Evolutionary conservation across 1,140 invertebrate species (phyloP).

Genomic region (Caenorhabditis elegans): WBcel235 BX284604.4:3076001-3076500

Average conservation of each 20-base stretch:
- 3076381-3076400: slow-evolving; percentile 22
- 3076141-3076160: too few species aligned
- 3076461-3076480: not conserved
- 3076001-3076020: too few species aligned
- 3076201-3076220: not conserved
- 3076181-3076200: not conserved
- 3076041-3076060: too few species aligned
- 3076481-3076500: not conserved
- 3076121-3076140: too few species aligned
- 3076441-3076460: slow-evolving; percentile 13
- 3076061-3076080: too few species aligned
- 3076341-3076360: slow-evolving; percentile 21
- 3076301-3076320: too few species aligned
- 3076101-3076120: not conserved
- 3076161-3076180: not conserved
- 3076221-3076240: not conserved
- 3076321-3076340: not conserved
- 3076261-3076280: slow-evolving; percentile 10
- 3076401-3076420: not conserved
- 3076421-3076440: not conserved
- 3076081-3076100: too few species aligned
- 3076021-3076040: too few species aligned
- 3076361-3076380: not conserved
- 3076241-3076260: not conserved
- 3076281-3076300: slow-evolving; percentile 10